Conservation (phyloP, 2,888 invertebrate genomes). For the Helleia helle region DNA sequence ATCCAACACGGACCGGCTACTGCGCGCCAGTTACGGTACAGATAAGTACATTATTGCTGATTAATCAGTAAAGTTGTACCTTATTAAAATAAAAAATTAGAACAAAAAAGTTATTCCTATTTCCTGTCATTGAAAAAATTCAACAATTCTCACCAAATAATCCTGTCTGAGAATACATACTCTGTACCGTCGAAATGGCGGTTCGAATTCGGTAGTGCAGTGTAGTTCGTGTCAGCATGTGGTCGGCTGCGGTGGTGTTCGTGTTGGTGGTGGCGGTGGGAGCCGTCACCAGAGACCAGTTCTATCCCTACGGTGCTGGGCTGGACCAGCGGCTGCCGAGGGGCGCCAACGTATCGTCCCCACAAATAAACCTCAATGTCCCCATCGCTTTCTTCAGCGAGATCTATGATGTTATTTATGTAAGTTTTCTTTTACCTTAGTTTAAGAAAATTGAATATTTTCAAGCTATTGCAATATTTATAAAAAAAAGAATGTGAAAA, state of each 20-base stretch:
- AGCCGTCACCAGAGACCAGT: conserved; percentile 67
- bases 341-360: conserved; percentile 77
- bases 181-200: conserved; percentile 9
- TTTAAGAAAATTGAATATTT: neutral
- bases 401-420: conserved; percentile 83
- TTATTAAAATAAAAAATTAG: too few relatives aligned
- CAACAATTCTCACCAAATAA: neutral
- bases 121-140: too few relatives aligned
- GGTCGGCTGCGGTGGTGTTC: conserved; percentile 55
- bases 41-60: too few relatives aligned
- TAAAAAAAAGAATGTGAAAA: too few relatives aligned
- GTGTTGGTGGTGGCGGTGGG: conserved; percentile 38
- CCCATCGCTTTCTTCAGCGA: conserved; percentile 88
- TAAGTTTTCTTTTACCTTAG: conserved; percentile 72
- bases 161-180: neutral
- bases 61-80: too few relatives aligned
- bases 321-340: conserved; percentile 69
- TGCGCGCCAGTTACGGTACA: too few relatives aligned
- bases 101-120: too few relatives aligned
- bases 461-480: too few relatives aligned
- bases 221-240: conserved; percentile 38
- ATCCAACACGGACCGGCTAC: too few relatives aligned
- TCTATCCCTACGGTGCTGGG: conserved; percentile 75
- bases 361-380: conserved; percentile 77
- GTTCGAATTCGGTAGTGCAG: conserved; percentile 31